Percentiles rank a stretch among this genome's conserved stretches.
These are phyloP conservation scores for Gymnobelideus leadbeateri DNA, from an alignment of 2,113 vertebrate species.

Conservation along the genomic window DNA sequence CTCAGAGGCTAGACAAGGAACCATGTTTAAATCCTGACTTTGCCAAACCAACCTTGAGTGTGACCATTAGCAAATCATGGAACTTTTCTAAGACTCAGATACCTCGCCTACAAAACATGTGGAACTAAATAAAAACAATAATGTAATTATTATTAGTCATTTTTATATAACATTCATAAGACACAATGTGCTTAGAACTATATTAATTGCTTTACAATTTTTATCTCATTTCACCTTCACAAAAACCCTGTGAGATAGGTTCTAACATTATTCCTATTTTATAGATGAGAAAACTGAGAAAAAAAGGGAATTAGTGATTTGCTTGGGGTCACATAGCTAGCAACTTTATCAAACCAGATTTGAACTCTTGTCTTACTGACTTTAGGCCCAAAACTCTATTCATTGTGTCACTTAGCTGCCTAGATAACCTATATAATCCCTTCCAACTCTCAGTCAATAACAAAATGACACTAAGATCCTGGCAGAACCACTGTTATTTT, in stretches of 20 bases:
- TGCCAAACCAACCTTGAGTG: not conserved
- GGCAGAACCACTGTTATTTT: not conserved
- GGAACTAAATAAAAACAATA: not conserved
- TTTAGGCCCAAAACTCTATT: not conserved
- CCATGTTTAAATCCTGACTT: not conserved
- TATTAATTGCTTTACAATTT: not conserved
- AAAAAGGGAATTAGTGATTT: not conserved
- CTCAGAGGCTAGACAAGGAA: not conserved
- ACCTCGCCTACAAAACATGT: not conserved
- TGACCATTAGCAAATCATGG: not conserved
- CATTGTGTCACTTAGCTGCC: not conserved
- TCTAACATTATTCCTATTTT: not conserved
- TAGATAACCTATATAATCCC: not conserved
- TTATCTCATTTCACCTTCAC: not conserved
- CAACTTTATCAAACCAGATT: not conserved
- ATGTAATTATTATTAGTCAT: no score
- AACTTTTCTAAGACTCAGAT: not conserved
- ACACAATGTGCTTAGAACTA: not conserved
- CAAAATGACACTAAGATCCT: not conserved
- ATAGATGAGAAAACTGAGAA: not conserved
- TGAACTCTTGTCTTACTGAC: not conserved
- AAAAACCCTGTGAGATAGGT: not conserved
- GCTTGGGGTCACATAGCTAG: not conserved
- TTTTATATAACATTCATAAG: not conserved
- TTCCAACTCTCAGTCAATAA: not conserved